phyloP scores from a whole-genome alignment of 2,797 vertebrate species.

The Kryptopterus vitreolus region DNA sequence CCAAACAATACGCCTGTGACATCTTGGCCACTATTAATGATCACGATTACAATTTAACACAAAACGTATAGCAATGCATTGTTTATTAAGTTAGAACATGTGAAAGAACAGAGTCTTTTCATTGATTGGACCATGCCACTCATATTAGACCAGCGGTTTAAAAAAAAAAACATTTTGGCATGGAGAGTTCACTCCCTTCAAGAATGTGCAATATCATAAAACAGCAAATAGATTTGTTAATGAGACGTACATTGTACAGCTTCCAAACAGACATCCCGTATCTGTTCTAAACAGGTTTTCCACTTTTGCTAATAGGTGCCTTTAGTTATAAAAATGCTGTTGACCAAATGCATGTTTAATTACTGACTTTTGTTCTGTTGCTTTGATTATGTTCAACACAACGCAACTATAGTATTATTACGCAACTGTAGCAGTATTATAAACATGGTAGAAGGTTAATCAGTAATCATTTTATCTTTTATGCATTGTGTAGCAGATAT shows the following conservation, averaged over 20 bases:
- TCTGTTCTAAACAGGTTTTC: neutral
- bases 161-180: neutral
- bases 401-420: too few relatives aligned
- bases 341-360: neutral
- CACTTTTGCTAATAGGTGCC: neutral
- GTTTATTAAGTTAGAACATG: neutral
- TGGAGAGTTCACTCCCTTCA: neutral
- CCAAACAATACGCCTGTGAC: too few relatives aligned
- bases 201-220: neutral
- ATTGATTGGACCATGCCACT: neutral
- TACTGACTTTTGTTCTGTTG: neutral
- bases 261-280: neutral
- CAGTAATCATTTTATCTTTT: neutral
- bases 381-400: neutral
- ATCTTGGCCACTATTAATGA: neutral
- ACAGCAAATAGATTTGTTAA: neutral
- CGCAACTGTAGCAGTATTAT: neutral
- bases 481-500: neutral
- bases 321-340: neutral
- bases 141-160: neutral
- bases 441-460: neutral
- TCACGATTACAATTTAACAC: neutral
- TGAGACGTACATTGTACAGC: neutral
- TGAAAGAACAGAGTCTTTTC: neutral
- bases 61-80: neutral